Conservation (phyloP, 2,888 invertebrate genomes). For the Phyllotreta cruciferae region DNA sequence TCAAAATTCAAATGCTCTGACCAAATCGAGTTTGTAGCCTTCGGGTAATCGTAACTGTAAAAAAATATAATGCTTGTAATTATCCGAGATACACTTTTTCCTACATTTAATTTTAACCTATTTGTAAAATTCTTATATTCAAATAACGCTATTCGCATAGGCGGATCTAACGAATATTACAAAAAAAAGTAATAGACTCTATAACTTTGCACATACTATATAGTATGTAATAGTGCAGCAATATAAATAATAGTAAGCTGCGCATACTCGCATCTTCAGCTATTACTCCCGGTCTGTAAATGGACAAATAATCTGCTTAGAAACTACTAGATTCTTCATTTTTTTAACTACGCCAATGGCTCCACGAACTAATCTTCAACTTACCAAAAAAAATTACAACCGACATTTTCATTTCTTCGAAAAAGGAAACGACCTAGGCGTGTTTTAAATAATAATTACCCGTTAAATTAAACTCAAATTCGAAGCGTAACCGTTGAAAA, state of each 20-base stretch:
- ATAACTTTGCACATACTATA: no score
- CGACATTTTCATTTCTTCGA: not conserved
- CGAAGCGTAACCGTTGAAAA: slow-evolving; percentile 3
- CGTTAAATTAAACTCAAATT: slow-evolving; percentile 12
- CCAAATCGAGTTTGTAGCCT: slow-evolving; percentile 14
- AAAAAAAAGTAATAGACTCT: no score
- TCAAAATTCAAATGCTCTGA: slow-evolving; percentile 8
- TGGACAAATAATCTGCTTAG: no score
- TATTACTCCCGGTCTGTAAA: no score
- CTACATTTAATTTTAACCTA: slow-evolving; percentile 17
- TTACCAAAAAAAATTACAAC: no score
- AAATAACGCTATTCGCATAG: slow-evolving; percentile 13
- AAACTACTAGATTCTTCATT: no score
- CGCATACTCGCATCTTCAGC: no score
- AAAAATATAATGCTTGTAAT: slow-evolving; percentile 39
- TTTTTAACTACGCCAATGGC: no score
- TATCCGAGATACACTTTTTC: slow-evolving; percentile 36
- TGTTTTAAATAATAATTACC: slow-evolving; percentile 13
- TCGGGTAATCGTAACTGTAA: slow-evolving; percentile 35
- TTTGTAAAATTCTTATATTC: slow-evolving; percentile 10
- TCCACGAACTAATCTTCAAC: no score
- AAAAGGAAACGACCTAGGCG: slow-evolving; percentile 12
- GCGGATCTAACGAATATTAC: not conserved
- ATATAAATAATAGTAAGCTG: no score
- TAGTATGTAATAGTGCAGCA: no score